A percentile compares a stretch with the other conserved stretches of the same genome.
phyloP scores from a whole-genome alignment of 2,797 vertebrate species.

The Dryobates pubescens region DNA sequence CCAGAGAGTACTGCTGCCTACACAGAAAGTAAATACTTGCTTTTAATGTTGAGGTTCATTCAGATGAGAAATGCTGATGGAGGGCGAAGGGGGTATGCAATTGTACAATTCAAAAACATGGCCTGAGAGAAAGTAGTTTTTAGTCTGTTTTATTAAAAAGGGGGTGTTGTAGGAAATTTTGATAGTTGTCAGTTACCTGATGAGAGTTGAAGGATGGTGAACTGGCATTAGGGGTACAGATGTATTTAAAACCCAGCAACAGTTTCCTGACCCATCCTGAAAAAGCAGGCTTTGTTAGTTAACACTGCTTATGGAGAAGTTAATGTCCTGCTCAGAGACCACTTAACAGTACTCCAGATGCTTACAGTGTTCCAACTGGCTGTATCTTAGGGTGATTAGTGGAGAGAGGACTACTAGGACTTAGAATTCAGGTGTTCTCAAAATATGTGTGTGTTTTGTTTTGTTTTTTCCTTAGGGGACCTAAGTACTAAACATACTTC shows the following conservation, averaged over 20 bases:
- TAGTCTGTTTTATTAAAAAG: not conserved
- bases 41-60: not conserved
- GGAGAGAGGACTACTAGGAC: not conserved
- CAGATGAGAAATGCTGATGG: not conserved
- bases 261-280: not conserved
- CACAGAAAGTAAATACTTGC: constrained; percentile 74
- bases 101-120: not conserved
- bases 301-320: not conserved
- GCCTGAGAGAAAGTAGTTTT: not conserved
- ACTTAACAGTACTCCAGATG: accelerated
- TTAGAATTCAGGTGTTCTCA: not conserved
- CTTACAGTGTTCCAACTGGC: accelerated
- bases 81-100: not conserved
- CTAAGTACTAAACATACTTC: not conserved
- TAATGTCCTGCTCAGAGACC: not conserved
- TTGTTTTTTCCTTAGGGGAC: not conserved
- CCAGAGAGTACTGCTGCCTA: constrained; percentile 91
- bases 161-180: not conserved
- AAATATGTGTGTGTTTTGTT: not conserved
- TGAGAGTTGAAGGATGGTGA: not conserved
- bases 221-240: not conserved
- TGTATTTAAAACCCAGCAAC: not conserved
- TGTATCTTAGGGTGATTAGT: not conserved
- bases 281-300: not conserved
- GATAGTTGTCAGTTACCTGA: not conserved